These are phyloP conservation scores for Hipparchia sbordonii DNA, from an alignment of 2,888 invertebrate genomes.

Conservation along the genomic window DNA sequence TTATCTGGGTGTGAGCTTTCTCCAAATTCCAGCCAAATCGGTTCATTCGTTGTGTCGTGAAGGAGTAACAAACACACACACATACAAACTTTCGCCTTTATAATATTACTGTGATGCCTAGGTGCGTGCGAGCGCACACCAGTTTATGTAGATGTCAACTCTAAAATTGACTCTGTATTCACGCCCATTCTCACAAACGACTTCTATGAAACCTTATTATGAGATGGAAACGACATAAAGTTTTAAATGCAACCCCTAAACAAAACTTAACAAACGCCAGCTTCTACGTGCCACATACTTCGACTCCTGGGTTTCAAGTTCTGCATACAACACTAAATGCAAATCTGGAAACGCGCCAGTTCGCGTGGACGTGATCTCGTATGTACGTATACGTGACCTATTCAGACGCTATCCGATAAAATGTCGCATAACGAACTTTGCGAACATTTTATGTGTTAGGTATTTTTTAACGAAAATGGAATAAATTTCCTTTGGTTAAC, in stretches of 20 bases:
- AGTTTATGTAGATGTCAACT: no score
- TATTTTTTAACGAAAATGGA: background rate
- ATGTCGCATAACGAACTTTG: slow-evolving; percentile 19
- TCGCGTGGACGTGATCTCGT: slow-evolving; percentile 41
- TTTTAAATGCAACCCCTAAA: background rate
- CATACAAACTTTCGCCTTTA: no score
- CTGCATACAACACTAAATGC: slow-evolving; percentile 43
- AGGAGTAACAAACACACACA: no score
- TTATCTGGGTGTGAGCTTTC: no score
- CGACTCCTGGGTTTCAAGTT: slow-evolving; percentile 31
- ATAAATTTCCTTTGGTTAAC: background rate
- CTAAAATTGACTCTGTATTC: no score
- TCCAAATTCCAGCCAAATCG: no score
- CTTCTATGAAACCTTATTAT: no score
- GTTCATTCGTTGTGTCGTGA: no score
- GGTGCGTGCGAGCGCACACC: no score
- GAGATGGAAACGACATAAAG: background rate
- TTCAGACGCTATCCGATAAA: slow-evolving; percentile 37
- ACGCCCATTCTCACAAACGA: no score
- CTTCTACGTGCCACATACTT: slow-evolving; percentile 4
- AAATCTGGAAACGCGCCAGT: slow-evolving; percentile 48
- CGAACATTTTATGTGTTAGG: background rate
- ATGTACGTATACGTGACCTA: slow-evolving; percentile 30
- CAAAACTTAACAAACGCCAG: background rate
- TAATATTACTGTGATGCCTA: no score